phyloP scores from a whole-genome alignment of 2,797 vertebrate species.

The Kryptolebias ocellatus region DNA sequence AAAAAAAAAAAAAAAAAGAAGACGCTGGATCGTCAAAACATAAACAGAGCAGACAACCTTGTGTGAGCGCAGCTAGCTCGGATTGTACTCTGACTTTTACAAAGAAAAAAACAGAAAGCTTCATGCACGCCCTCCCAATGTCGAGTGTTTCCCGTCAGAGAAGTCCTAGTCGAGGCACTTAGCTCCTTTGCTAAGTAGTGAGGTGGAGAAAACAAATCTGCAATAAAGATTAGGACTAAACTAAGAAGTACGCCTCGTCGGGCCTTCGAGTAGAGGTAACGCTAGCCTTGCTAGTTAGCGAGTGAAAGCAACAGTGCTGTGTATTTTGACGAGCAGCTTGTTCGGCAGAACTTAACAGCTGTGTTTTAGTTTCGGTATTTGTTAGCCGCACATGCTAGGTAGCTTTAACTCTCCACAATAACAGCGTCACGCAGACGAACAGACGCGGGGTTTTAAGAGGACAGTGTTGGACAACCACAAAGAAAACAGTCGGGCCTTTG shows the following conservation, averaged over 20 bases:
- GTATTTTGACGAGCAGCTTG: constrained; percentile 30
- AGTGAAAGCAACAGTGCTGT: constrained; percentile 7
- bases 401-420: constrained; percentile 18
- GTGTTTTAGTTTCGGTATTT: constrained; percentile 25
- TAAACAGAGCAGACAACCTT: constrained; percentile 75
- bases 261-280: constrained; percentile 78
- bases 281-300: constrained; percentile 66
- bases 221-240: constrained; percentile 75
- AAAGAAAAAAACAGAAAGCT: constrained; percentile 9
- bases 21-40: constrained; percentile 77
- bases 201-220: constrained; percentile 62
- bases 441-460: constrained; percentile 11
- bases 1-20: constrained; percentile 42
- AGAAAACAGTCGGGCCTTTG: constrained; percentile 39
- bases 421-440: constrained; percentile 1
- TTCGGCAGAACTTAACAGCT: constrained; percentile 6
- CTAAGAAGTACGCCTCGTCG: constrained; percentile 73
- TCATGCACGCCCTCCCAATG: constrained; percentile 55
- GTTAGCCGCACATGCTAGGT: constrained; percentile 11
- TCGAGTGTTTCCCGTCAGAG: constrained; percentile 38
- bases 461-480: neutral
- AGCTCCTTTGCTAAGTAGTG: constrained; percentile 40
- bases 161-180: constrained; percentile 44
- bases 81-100: constrained; percentile 16
- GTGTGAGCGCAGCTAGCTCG: constrained; percentile 52